Conservation (phyloP, 2,888 invertebrate genomes). For the Podotricha telesiphe region DNA sequence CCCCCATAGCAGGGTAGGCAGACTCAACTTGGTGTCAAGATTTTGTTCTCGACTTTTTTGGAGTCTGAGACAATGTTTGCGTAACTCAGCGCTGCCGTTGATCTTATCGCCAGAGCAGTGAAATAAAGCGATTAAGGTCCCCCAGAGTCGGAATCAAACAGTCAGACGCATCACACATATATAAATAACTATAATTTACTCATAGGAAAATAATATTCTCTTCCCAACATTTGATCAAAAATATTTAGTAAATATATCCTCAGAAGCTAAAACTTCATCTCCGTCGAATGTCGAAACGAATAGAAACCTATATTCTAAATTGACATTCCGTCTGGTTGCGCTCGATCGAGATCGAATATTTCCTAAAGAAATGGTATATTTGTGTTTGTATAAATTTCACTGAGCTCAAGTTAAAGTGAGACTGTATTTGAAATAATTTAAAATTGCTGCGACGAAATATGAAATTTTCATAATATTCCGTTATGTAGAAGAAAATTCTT, state of each 20-base stretch:
- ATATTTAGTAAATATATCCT: not conserved
- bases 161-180: too few species aligned
- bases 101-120: too few species aligned
- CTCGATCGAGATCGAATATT: constrained; percentile 21
- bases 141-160: too few species aligned
- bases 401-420: constrained; percentile 22
- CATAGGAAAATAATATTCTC: too few species aligned
- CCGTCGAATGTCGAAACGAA: constrained; percentile 10
- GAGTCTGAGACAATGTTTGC: too few species aligned
- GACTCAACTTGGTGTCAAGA: too few species aligned
- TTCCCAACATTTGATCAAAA: too few species aligned
- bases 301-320: constrained; percentile 27
- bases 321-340: constrained; percentile 22
- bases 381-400: constrained; percentile 29
- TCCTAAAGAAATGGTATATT: constrained; percentile 23
- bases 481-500: not conserved
- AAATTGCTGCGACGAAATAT: constrained; percentile 8
- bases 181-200: too few species aligned
- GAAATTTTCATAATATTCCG: not conserved
- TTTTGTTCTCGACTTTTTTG: too few species aligned
- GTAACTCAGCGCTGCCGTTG: too few species aligned
- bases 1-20: too few species aligned
- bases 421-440: constrained; percentile 24
- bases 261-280: constrained; percentile 3
- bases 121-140: too few species aligned